Evolutionary conservation across 2,113 vertebrate species (phyloP), one percentile per base, ranked within the genome.

Genomic region (Daubentonia madagascariensis): DNA sequence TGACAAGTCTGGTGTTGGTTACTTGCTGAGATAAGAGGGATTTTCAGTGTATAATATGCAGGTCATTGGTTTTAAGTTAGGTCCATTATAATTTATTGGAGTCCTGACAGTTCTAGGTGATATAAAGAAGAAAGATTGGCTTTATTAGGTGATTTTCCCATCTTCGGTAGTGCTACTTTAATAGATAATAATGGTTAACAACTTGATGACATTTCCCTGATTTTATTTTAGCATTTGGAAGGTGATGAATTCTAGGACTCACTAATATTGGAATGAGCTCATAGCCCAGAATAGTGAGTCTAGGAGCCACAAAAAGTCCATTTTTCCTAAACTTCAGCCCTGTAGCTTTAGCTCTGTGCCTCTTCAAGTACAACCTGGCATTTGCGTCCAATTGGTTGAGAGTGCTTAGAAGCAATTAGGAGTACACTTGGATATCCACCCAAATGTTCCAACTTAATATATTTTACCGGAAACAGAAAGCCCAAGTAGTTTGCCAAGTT

Each of bases 171-270:
- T 76, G 89, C 88, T 98, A 96, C 4, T 80, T 98, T 98, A 98
- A 97, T 97, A 98, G 92, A 90, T 98, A 87, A 83, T 97, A 91
- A 96, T 91, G 61, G 93, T 97, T 98, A 98, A 96, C 96, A 98
- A 97, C 97, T 93, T 98, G 88, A 98, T 99, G 98, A 95, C 96
- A 98, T 98, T 98, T 97, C n/a, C 80, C 86, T 98, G 97, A 95
- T 96, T 98, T 98, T 98, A 95, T 97, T 97, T 98, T 98, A 98
- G 78, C 96, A 98, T 96, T 98, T 97, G 95, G 95, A 98, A 98
- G 95, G 97, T 97, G 81, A 98, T 97, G 87, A 97, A 98, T 98
- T 98, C 98, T 95, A 96, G 68, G 96, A 91, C 70, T 86, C 85
- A 93, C 94, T 98, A 91, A 98, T 98, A 95, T 93, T 98, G 91